Base-by-base conservation (phyloP, 64 coral and sea anemone species). In the Stichodactyla helianthus region DNA sequence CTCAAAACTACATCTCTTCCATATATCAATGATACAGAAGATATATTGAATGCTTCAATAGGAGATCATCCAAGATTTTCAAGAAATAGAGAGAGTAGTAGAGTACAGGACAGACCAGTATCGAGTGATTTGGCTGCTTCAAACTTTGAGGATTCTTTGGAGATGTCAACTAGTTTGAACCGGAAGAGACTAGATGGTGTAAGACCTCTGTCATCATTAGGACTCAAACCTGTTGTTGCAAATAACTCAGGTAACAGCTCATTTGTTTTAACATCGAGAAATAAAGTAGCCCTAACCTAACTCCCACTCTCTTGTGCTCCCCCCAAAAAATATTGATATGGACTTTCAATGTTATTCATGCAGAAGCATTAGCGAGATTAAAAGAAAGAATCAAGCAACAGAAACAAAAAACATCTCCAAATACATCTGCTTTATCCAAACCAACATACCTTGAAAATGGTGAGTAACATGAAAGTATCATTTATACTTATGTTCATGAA, bases 341-440 rank as follows among this genome's bases (percentile, higher is more conserved):
- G 35, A 44, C 35, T 44, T 44, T 44, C 35, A 44, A 44, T 74
- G 78, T 81, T 10, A 19, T 51, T 81, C 60, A 62, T 31, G 8
- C 62, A 96, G 94, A 93, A 79, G 94, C 88, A 52, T 82, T 96
- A 50, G 90, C 94, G 56, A 90, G 91, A 64, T 88, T 96, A 44
- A 96, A 96, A 89, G 94, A 93, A 54, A 89, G 91, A 93, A 96
- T 96, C 23, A 86, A 84, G 60, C 62, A 84, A 51, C 94, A 96
- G 55, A 96, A 96, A 50, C 59, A 96, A 25, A 83, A 93, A 51
- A 88, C 91, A 20, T 50, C 78, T 52, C 35, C 35, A 44, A 44
- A 44, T 44, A 10, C 17, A 16, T 87, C 91, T 85, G 78, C 68
- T 13, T 10, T 52, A 19, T 53, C 54, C 6, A 84, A 54, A 77